These are phyloP conservation scores for Scaptodrosophila latifasciaeformis DNA, from an alignment of 2,888 invertebrate species.

Conservation along the genomic window DNA sequence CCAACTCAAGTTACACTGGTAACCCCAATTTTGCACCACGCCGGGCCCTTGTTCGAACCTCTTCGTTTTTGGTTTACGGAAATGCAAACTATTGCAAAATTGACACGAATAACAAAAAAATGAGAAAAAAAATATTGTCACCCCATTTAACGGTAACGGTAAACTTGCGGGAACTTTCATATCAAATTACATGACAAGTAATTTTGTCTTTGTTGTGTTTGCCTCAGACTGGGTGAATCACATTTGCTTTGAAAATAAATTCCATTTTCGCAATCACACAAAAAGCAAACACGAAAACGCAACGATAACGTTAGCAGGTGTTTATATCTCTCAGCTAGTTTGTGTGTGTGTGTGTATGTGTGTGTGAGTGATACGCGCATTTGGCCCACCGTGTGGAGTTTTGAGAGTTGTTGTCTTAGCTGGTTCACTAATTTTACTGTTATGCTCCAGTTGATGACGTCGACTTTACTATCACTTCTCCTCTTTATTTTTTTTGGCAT, in stretches of 20 bases:
- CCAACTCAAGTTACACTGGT: slow-evolving; percentile 50
- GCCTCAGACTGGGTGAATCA: neutral
- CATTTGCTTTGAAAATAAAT: slow-evolving; percentile 1
- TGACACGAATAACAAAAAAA: slow-evolving; percentile 1
- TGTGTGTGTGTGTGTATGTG: slow-evolving; percentile 15
- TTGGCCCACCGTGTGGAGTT: slow-evolving; percentile 41
- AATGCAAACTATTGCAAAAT: slow-evolving; percentile 55
- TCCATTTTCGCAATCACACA: slow-evolving; percentile 59
- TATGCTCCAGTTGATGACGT: slow-evolving; percentile 60
- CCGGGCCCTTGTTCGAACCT: slow-evolving; percentile 7
- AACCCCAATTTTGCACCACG: slow-evolving; percentile 25
- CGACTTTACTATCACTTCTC: slow-evolving; percentile 30
- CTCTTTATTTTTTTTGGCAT: slow-evolving; percentile 32
- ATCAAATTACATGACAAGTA: slow-evolving; percentile 39
- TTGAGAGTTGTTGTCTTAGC: slow-evolving; percentile 18
- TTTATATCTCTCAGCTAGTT: slow-evolving; percentile 17
- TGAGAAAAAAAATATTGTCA: slow-evolving; percentile 17
- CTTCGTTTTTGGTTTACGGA: slow-evolving; percentile 33
- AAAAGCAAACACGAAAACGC: slow-evolving; percentile 56
- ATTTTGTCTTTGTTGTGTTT: slow-evolving; percentile 11
- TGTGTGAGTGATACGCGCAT: slow-evolving; percentile 17
- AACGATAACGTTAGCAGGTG: slow-evolving; percentile 49
- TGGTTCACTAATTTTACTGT: slow-evolving; percentile 53
- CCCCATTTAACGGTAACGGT: slow-evolving; percentile 29
- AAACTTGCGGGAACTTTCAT: slow-evolving; percentile 48